These are phyloP conservation scores for Pteruthius melanotis DNA, from an alignment of 2,113 vertebrate genomes.

Conservation along the genomic window DNA sequence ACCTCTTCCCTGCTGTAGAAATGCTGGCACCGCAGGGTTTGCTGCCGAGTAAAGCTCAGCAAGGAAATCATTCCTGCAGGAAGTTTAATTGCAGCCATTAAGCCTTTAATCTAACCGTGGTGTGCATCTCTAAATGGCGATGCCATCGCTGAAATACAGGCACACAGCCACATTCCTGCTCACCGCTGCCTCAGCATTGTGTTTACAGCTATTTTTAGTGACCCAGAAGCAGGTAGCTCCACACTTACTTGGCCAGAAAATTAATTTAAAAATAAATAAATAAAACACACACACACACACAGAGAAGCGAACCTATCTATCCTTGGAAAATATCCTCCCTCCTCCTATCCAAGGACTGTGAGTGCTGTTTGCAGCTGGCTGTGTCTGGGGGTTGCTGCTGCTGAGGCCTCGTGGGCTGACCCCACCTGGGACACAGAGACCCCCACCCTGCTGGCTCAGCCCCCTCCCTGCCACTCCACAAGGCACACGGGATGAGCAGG, in stretches of 20 bases:
- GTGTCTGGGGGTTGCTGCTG: neutral
- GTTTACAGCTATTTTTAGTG: neutral
- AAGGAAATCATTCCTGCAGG: neutral
- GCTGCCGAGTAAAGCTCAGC: neutral
- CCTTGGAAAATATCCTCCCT: neutral
- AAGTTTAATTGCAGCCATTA: slow-evolving; percentile 12
- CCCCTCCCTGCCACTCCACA: neutral
- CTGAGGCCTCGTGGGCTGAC: too few species aligned
- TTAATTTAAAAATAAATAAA: neutral
- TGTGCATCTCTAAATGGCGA: neutral
- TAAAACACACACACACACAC: neutral
- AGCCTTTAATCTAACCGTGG: neutral
- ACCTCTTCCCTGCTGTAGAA: neutral
- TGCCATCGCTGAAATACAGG: neutral
- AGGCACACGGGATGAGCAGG: too few species aligned
- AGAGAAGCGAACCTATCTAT: neutral
- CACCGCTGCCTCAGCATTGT: neutral
- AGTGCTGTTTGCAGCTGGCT: accelerated
- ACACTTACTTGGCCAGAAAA: neutral
- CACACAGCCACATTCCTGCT: neutral
- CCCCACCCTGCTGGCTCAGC: too few species aligned
- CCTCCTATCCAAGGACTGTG: accelerated
- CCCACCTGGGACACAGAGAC: accelerated
- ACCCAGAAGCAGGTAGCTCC: neutral
- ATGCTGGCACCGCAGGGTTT: neutral